Evolutionary conservation across 2,797 vertebrate species (phyloP), one percentile per base, ranked within the genome.

Genomic region (Allobates femoralis): DNA sequence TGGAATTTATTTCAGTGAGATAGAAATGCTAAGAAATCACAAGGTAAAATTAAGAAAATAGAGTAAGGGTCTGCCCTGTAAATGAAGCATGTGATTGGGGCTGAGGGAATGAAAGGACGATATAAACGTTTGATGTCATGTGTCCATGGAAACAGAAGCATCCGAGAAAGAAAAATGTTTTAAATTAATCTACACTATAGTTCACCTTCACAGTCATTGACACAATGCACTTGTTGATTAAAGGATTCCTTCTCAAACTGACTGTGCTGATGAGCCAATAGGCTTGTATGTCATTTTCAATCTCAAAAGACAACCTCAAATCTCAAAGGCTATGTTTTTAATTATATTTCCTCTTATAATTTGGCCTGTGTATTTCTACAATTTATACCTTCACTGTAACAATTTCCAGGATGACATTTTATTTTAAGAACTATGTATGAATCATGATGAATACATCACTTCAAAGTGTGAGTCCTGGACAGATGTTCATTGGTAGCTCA

Each of bases 171-270:
- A 69, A 58, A 76, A 37, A 87, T 83, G 66, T 58, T 83, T 32
- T 73, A 74, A 84, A 84, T 80, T 71, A 62, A 79, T 87, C 69
- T 71, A 51, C 34, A 53, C 75, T 56, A 23, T 28, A 66, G 75
- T 83, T 87, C 86, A 87, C 75, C 86, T 87, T 84, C 37, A 71
- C 34, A 64, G 81, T 53, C 71, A 55, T 23, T 79, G 73, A 56
- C 66, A 69, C 81, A 79, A 50, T 84, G 66, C 58, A 79, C 86
- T 87, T 84, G 80, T 87, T 83, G 75, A 84, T 87, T 87, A 67
- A 79, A 77, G 46, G 37, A 73, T 73, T 60, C 74, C 67, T 74
- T 80, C 21, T 46, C 32, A 51, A 46, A 41, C 37, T 21, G 34
- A 75, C 23, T 28, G 18, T 11, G 41, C 21, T 58, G 76, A 67